These are phyloP conservation scores for Ranitomeya variabilis DNA, from an alignment of 2,113 vertebrate species.

Conservation along the genomic window DNA sequence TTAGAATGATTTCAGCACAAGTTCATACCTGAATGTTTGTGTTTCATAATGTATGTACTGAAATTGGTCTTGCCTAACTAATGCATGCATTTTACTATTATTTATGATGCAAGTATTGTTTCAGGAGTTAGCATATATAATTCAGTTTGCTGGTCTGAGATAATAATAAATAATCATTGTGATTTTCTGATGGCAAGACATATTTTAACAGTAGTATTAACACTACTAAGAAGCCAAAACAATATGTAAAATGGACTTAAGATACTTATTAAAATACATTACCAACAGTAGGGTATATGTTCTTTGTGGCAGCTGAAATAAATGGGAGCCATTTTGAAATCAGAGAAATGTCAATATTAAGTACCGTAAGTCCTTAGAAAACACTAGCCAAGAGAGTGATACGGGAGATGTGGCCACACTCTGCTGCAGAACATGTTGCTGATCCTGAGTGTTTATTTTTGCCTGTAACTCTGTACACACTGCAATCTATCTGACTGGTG, in stretches of 20 bases:
- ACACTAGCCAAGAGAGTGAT: too few species aligned
- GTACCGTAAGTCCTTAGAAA: too few species aligned
- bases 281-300: background rate
- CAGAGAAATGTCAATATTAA: too few species aligned
- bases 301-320: background rate
- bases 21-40: slow-evolving; percentile 22
- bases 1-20: slow-evolving; percentile 7
- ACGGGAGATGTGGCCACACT: too few species aligned
- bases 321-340: too few species aligned
- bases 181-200: background rate
- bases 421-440: too few species aligned
- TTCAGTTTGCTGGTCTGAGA: background rate
- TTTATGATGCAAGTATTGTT: slow-evolving; percentile 17
- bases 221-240: background rate
- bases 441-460: too few species aligned
- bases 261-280: background rate
- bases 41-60: slow-evolving; percentile 26
- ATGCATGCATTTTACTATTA: background rate
- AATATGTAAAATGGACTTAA: background rate
- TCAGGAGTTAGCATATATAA: background rate
- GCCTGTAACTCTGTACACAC: too few species aligned
- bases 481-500: too few species aligned
- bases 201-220: background rate
- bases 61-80: slow-evolving; percentile 14
- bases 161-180: background rate